phyloP scores from a whole-genome alignment of 2,113 vertebrate species.

The Hipposideros armiger region DNA sequence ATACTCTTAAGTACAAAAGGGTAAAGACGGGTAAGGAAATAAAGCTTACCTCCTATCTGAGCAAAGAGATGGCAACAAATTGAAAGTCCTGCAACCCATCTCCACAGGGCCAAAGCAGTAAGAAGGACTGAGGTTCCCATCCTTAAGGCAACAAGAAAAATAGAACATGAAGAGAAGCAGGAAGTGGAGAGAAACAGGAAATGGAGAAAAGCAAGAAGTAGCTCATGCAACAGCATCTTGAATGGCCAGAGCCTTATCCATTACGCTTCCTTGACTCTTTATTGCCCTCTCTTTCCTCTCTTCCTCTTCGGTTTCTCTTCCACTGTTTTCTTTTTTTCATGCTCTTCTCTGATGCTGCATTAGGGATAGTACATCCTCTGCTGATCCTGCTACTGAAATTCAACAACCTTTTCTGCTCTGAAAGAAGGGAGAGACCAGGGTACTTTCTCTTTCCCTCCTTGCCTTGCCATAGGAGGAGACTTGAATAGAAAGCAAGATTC shows the following conservation, averaged over 20 bases:
- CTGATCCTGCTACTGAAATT: rapidly evolving
- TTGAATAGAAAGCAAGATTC: background rate
- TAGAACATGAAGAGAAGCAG: background rate
- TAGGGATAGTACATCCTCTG: no score
- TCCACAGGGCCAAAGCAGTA: background rate
- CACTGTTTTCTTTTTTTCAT: background rate
- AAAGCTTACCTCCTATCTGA: background rate
- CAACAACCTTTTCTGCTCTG: background rate
- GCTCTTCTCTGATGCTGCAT: background rate
- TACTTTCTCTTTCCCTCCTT: no score
- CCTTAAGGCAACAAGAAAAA: background rate
- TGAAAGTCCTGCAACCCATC: background rate
- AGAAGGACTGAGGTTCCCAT: background rate
- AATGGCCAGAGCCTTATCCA: background rate
- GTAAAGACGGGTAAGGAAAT: background rate
- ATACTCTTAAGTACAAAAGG: background rate
- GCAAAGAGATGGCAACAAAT: background rate
- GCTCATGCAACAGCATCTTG: background rate
- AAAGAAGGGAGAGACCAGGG: background rate
- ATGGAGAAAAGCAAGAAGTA: background rate
- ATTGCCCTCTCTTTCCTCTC: background rate
- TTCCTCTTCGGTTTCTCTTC: background rate
- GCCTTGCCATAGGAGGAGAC: background rate
- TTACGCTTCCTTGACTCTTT: background rate
- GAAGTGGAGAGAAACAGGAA: background rate